These are phyloP conservation scores for Drosophila pruinosa DNA, from an alignment of 1,140 invertebrate genomes.

Conservation along the genomic window DNA sequence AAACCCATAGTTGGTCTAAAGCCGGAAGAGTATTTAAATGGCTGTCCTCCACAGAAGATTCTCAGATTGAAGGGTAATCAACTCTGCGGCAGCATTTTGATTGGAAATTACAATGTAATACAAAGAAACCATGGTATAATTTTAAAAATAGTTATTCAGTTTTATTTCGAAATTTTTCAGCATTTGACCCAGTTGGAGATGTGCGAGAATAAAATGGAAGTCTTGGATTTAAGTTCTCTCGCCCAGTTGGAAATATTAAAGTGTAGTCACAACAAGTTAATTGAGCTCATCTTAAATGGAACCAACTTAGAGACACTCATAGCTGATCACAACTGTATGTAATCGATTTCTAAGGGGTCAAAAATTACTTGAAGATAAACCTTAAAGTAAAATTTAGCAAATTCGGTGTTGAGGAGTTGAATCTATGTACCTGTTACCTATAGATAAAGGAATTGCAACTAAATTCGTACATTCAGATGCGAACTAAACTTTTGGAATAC, in stretches of 20 bases:
- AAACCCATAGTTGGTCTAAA: constrained; percentile 19
- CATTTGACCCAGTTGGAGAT: constrained; percentile 89
- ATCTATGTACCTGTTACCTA: no score
- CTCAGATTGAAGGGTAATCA: constrained; percentile 90
- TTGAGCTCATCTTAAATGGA: constrained; percentile 88
- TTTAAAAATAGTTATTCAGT: background rate
- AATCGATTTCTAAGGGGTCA: background rate
- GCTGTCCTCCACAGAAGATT: constrained; percentile 85
- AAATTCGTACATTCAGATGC: no score
- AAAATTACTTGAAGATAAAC: background rate
- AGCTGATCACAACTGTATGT: constrained; percentile 89
- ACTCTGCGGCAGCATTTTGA: constrained; percentile 91
- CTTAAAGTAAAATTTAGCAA: no score
- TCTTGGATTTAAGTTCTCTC: constrained; percentile 88
- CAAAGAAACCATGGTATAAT: background rate
- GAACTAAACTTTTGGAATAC: no score
- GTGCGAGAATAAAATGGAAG: constrained; percentile 91
- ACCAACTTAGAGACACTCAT: constrained; percentile 87
- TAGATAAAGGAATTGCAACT: no score
- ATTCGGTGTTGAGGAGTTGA: no score
- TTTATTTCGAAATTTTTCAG: constrained; percentile 81
- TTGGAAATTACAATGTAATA: constrained; percentile 91
- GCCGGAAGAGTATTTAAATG: constrained; percentile 15
- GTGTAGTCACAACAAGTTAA: constrained; percentile 88
- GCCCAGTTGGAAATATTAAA: constrained; percentile 88